These are phyloP conservation scores for Mastomys coucha DNA, from an alignment of 2,113 vertebrate species.

Conservation along the genomic window DNA sequence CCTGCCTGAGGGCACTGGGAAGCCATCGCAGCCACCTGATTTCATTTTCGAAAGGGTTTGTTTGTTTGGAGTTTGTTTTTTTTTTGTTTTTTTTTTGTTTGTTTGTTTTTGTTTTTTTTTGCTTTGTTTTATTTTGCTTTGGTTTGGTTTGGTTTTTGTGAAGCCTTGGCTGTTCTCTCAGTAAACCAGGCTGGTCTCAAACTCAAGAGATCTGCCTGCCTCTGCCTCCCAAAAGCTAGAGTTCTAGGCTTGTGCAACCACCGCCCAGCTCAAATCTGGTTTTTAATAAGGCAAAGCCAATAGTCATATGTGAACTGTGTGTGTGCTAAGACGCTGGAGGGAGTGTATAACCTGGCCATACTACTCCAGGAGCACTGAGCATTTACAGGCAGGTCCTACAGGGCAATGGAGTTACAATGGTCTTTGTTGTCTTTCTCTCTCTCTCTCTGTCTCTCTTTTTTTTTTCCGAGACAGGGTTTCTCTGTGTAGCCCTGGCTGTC, in stretches of 20 bases:
- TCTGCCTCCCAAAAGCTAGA: too few relatives aligned
- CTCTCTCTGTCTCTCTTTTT: too few relatives aligned
- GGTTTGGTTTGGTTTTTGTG: too few relatives aligned
- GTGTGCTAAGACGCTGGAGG: too few relatives aligned
- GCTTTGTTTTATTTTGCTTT: background rate
- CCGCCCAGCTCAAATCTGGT: background rate
- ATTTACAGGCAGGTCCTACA: background rate
- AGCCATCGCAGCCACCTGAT: background rate
- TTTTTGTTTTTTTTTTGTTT: too few relatives aligned
- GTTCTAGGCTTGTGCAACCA: too few relatives aligned
- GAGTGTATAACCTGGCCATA: too few relatives aligned
- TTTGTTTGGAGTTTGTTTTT: background rate
- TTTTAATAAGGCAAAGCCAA: background rate
- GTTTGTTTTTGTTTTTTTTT: background rate
- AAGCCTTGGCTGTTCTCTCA: too few relatives aligned
- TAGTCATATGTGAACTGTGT: background rate
- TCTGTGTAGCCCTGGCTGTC: too few relatives aligned
- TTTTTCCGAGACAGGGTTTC: too few relatives aligned
- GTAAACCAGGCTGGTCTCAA: too few relatives aligned
- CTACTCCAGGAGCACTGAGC: background rate
- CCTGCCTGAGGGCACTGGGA: background rate
- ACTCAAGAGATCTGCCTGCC: too few relatives aligned
- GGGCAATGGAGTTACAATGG: background rate
- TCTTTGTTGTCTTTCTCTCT: background rate
- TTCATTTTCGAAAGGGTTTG: background rate